Base-by-base conservation (phyloP, 2,888 invertebrate species). In the Argyresthia albistria region DNA sequence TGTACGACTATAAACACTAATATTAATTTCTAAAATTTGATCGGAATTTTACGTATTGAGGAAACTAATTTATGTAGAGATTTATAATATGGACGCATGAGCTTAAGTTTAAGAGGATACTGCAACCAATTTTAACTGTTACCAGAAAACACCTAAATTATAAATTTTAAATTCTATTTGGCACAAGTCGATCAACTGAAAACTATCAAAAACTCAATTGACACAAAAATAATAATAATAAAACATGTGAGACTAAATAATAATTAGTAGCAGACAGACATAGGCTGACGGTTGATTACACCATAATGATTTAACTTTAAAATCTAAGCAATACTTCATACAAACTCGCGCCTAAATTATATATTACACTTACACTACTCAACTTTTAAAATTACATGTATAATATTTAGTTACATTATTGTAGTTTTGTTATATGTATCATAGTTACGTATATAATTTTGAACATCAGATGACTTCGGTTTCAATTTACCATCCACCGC, bases 381-480 rank as follows among this genome's bases (percentile, higher is more conserved):
- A 80, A 82, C 75, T 73, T 77, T 82, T 76, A 81, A 76, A 77
- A 78, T 81, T 86, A 87, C 74, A 78, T 84, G 83, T 84, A 84
- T 82, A 82, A 81, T 76, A 79, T 78, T 84, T 84, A 83, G 82
- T 81, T 81, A 84, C 79, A 83, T 83, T 84, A 84, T 82, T 82
- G 82, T 78, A 73, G 74, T 80, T n/a, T 65, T 70, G 79, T 80
- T 84, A 87, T 86, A 86, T 86, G 87, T 86, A 80, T 83, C 80
- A 80, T 79, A 70, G 80, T 87, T 87, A 87, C 87, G 87, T 87
- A 87, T 87, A 84, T 87, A 84, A 81, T 86, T 87, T 87, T 87
- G 87, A 86, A 87, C 86, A 83, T 83, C 75, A 73, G 80, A 83
- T 81, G 79, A 82, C 71, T 79, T 68, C 67, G 71, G 70, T 66